phyloP scores from a whole-genome alignment of 2,888 invertebrate species.

The Ophioninae sp. region DNA sequence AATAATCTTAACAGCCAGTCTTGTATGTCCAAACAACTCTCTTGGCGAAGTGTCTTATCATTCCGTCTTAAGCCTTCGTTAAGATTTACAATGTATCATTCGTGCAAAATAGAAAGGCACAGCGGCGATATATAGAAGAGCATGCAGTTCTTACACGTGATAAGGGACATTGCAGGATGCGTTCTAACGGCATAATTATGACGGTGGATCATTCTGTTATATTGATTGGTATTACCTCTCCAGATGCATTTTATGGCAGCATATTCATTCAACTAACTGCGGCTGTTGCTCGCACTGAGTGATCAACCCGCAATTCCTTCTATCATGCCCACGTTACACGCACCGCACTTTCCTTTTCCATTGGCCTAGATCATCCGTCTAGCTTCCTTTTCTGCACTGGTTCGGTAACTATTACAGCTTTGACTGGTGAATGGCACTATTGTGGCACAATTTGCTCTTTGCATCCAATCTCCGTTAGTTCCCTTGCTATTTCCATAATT shows the following conservation, averaged over 20 bases:
- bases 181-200: conserved; percentile 34
- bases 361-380: conserved; percentile 78
- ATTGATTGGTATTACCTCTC: conserved; percentile 18
- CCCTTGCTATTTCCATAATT: not conserved
- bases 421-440: not conserved
- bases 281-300: conserved; percentile 5
- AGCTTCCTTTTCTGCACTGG: conserved; percentile 72
- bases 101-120: not conserved
- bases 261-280: conserved; percentile 46
- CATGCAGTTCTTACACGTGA: conserved; percentile 20
- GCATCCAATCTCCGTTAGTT: not conserved
- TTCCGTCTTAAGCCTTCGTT: not conserved
- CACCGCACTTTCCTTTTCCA: conserved; percentile 78
- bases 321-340: conserved; percentile 41
- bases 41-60: not conserved
- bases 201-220: conserved; percentile 37
- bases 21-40: not conserved
- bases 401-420: conserved; percentile 55
- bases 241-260: conserved; percentile 36
- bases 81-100: not conserved
- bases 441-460: not conserved
- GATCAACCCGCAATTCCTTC: conserved; percentile 38
- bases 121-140: not conserved
- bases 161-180: conserved; percentile 34
- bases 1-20: not conserved